A percentile compares a stretch with the other conserved stretches of the same genome.
Evolutionary conservation across 2,888 invertebrate genomes (phyloP).

Genomic region (Pseudoips prasinana): DNA sequence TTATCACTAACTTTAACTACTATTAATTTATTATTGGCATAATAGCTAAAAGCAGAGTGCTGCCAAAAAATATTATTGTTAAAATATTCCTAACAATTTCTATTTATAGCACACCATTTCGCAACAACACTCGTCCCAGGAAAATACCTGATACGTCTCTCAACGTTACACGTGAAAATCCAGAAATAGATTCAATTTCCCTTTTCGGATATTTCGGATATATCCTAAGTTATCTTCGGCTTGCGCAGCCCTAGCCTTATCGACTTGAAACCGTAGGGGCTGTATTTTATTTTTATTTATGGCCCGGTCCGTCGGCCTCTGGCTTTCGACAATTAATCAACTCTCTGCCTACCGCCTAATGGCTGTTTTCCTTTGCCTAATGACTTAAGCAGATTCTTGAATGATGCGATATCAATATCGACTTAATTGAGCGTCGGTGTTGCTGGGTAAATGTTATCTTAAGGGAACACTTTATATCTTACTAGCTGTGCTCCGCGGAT

Average conservation of each 20-base stretch:
- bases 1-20: too few species aligned
- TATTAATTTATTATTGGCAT: too few species aligned
- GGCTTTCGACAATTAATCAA: constrained; percentile 60
- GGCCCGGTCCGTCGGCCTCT: constrained; percentile 39
- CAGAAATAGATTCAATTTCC: constrained; percentile 17
- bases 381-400: constrained; percentile 48
- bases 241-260: constrained; percentile 26
- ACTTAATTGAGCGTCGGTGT: constrained; percentile 37
- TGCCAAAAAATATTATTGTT: too few species aligned
- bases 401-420: constrained; percentile 35
- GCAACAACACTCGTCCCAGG: too few species aligned
- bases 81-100: too few species aligned
- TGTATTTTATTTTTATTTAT: constrained; percentile 66
- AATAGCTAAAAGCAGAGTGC: too few species aligned
- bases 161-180: neutral
- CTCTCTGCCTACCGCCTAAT: constrained; percentile 49
- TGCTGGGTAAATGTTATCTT: too few species aligned
- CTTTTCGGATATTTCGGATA: constrained; percentile 20
- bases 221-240: constrained; percentile 25
- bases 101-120: too few species aligned
- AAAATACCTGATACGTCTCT: too few species aligned
- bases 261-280: constrained; percentile 44
- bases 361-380: constrained; percentile 60
- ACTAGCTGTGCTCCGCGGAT: too few species aligned
- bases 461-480: too few species aligned